Conservation (phyloP, 2,888 invertebrate genomes). For the Mycalesis mineus region DNA sequence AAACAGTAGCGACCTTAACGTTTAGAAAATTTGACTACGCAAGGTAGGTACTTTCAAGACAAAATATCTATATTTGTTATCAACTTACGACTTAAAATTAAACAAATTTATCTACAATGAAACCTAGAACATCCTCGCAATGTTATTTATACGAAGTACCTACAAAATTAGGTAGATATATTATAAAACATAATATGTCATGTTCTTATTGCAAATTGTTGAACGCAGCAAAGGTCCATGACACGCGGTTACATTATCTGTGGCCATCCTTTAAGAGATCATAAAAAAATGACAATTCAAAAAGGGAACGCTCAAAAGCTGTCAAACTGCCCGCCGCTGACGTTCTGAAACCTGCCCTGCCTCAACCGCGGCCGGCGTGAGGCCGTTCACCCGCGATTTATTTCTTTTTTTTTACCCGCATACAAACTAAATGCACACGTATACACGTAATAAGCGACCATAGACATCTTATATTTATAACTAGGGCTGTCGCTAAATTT, state of each 20-base stretch:
- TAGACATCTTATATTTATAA: slow-evolving; percentile 30
- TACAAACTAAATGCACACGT: slow-evolving; percentile 57
- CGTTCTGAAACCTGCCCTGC: slow-evolving; percentile 59
- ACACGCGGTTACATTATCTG: slow-evolving; percentile 15
- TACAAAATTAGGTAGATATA: neutral
- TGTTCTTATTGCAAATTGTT: neutral
- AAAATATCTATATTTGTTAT: too few species aligned
- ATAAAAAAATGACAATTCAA: slow-evolving; percentile 62
- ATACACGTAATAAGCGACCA: slow-evolving; percentile 37
- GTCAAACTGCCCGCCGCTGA: slow-evolving; percentile 66
- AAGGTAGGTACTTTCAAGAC: too few species aligned
- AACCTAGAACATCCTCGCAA: too few species aligned
- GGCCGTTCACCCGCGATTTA: slow-evolving; percentile 68
- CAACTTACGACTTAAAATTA: too few species aligned
- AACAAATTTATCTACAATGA: too few species aligned
- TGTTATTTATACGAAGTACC: too few species aligned
- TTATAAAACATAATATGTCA: neutral
- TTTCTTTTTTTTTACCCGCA: slow-evolving; percentile 72
- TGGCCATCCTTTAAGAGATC: slow-evolving; percentile 8
- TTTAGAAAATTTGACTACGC: too few species aligned
- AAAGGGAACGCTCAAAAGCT: slow-evolving; percentile 74
- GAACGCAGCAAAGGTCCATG: slow-evolving; percentile 3
- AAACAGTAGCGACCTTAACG: too few species aligned
- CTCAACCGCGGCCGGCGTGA: slow-evolving; percentile 53
- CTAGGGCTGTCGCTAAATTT: slow-evolving; percentile 1